These are phyloP conservation scores for Phylloscopus trochiloides DNA, from an alignment of 2,113 vertebrate genomes.

Conservation along the genomic window DNA sequence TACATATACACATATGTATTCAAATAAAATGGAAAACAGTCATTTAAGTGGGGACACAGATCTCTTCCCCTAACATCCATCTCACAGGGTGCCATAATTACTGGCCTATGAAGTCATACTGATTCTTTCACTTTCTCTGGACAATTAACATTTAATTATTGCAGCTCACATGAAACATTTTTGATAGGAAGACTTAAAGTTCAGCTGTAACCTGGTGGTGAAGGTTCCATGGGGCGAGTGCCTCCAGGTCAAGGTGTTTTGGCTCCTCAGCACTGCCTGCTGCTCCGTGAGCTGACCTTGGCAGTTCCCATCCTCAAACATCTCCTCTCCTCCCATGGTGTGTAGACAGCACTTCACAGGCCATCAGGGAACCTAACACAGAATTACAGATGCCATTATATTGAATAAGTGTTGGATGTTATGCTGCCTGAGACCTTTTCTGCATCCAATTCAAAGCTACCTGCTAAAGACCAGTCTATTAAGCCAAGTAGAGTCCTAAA, in stretches of 20 bases:
- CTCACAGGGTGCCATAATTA: background rate
- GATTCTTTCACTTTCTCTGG: background rate
- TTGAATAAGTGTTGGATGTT: background rate
- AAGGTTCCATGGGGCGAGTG: background rate
- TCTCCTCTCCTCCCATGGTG: background rate
- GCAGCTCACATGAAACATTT: background rate
- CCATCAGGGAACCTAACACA: background rate
- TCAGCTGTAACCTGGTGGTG: background rate
- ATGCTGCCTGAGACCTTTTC: background rate
- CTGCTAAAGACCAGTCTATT: background rate
- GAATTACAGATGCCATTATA: background rate
- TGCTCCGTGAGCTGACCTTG: rapidly evolving
- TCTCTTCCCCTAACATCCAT: background rate
- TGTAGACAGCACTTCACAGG: background rate
- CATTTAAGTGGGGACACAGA: background rate
- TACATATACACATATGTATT: background rate
- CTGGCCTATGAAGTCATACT: background rate
- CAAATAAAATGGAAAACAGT: background rate
- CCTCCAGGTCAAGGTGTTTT: background rate
- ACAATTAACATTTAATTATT: background rate
- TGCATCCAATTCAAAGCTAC: background rate
- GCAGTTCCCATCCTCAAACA: background rate
- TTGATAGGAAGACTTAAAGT: background rate
- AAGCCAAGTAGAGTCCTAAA: background rate
- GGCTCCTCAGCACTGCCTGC: background rate